Conservation (phyloP, 2,113 vertebrate genomes). For the Leiothrix lutea region DNA sequence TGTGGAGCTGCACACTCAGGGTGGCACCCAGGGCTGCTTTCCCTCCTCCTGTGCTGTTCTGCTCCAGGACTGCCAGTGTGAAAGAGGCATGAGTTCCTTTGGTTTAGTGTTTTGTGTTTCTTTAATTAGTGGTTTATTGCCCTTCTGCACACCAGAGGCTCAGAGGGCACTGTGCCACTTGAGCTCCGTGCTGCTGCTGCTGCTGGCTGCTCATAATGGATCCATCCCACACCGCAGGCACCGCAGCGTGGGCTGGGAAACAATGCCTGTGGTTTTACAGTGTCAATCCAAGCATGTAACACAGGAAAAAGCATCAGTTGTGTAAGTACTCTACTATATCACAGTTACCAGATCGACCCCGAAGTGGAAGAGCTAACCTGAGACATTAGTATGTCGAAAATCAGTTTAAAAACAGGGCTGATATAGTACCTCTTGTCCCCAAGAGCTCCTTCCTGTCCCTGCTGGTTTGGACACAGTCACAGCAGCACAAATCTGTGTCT, state of each 20-base stretch:
- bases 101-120: neutral
- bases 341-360: neutral
- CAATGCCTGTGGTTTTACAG: neutral
- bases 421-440: neutral
- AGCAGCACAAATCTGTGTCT: neutral
- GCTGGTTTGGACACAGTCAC: neutral
- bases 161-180: neutral
- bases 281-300: neutral
- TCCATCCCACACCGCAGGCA: neutral
- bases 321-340: neutral
- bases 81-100: neutral
- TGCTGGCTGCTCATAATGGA: neutral
- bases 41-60: neutral
- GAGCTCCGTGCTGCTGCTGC: neutral
- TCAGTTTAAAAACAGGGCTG: neutral
- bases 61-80: neutral
- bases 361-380: neutral
- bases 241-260: neutral
- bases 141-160: neutral
- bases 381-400: neutral
- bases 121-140: neutral
- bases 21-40: neutral
- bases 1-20: neutral
- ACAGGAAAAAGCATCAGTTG: neutral
- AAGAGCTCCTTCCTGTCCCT: neutral